Evolutionary conservation across 2,888 invertebrate species (phyloP).

Genomic region (Hydrotaea cyrtoneurina): DNA sequence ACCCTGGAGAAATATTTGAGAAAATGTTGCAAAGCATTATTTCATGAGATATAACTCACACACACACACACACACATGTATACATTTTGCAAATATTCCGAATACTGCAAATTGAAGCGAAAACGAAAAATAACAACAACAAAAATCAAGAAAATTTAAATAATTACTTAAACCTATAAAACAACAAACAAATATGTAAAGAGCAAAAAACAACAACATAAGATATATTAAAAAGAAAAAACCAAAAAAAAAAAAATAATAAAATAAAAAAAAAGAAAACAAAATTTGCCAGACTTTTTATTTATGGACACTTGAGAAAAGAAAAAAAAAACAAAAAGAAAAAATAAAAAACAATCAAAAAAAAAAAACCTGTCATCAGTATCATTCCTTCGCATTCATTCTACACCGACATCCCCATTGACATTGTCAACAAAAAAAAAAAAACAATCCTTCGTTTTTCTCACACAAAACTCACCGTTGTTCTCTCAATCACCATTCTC

Average conservation of each 20-base stretch:
- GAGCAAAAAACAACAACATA: constrained; percentile 19
- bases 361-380: background rate
- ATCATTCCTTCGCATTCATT: background rate
- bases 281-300: constrained; percentile 60
- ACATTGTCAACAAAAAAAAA: background rate
- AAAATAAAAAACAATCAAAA: background rate
- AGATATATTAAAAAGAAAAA: constrained; percentile 43
- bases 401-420: background rate
- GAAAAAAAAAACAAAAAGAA: background rate
- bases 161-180: constrained; percentile 19
- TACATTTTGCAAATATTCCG: constrained; percentile 12
- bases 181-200: constrained; percentile 17
- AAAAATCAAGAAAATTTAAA: background rate
- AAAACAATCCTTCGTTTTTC: too few relatives aligned
- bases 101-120: constrained; percentile 2
- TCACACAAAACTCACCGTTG: too few relatives aligned
- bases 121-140: background rate
- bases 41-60: background rate
- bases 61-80: constrained; percentile 36
- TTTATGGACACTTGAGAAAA: constrained; percentile 54
- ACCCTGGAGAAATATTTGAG: background rate
- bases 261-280: constrained; percentile 48
- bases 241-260: constrained; percentile 56
- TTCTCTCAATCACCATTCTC: too few relatives aligned
- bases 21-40: background rate